Conservation (phyloP, 2,113 vertebrate genomes). For the Panthera tigris region DNA sequence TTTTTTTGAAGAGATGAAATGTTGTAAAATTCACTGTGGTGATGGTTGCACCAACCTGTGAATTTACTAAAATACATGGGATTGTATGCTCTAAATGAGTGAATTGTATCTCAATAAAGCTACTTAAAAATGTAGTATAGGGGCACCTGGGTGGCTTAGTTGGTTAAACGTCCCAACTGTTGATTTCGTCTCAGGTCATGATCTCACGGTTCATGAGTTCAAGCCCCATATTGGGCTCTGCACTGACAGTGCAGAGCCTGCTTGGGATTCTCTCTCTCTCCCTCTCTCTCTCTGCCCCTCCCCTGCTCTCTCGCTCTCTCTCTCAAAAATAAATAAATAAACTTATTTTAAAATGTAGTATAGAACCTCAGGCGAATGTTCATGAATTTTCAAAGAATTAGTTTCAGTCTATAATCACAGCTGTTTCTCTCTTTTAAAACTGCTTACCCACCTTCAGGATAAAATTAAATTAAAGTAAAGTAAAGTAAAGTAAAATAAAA, state of each 20-base stretch:
- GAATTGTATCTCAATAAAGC: background rate
- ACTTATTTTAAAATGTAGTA: background rate
- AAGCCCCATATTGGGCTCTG: too few species aligned
- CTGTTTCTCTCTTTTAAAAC: conserved; percentile 17
- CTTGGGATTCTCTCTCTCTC: too few species aligned
- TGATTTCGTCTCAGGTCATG: too few species aligned
- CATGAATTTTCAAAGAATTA: conserved; percentile 7
- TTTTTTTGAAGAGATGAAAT: background rate
- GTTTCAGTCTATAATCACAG: background rate
- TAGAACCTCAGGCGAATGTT: background rate
- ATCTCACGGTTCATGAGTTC: too few species aligned
- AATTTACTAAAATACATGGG: background rate
- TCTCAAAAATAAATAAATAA: too few species aligned
- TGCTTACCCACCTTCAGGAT: background rate
- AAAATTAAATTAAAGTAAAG: too few species aligned
- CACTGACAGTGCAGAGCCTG: too few species aligned
- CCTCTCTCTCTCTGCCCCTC: too few species aligned
- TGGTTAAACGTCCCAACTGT: too few species aligned
- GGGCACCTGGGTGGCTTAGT: too few species aligned
- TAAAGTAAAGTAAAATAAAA: too few species aligned
- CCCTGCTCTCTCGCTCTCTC: too few species aligned
- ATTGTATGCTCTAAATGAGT: background rate
- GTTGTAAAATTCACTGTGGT: background rate
- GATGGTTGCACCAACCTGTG: background rate
- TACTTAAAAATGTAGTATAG: background rate